Base-by-base conservation (phyloP, 1,140 invertebrate species). In the Pseudomyrmex pallidus region DNA sequence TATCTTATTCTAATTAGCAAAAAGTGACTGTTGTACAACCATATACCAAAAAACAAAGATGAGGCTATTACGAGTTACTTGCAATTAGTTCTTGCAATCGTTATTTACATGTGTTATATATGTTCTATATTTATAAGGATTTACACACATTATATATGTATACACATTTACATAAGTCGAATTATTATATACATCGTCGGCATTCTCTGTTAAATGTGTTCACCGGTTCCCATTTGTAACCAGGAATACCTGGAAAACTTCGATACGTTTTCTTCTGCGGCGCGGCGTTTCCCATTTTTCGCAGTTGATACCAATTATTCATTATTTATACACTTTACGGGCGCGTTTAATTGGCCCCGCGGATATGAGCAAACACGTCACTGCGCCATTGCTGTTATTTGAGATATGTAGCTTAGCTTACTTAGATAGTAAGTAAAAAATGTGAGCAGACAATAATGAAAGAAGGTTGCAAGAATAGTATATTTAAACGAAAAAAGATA, bases 401-500 rank as follows among this genome's bases (percentile, higher is more conserved):
- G 91, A 89, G 89, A 84, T 92, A 93, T 35, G 35, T 35, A 35
- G 35, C 35, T 35, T 35, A 35, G 35, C 35, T 35, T 35, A 35
- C 35, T 35, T 35, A 35, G 35, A 89, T 77, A 82, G 62, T 92
- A 93, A 92, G 90, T 93, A 90, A 92, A 35, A 35, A 35, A 94
- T 94, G 94, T 94, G 94, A 91, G 67, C 87, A 90, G 94, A 94
- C 94, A 94, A 94, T 94, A 94, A 94, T 85, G 85, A 90, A 88
- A 59, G 76, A 87, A 90, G 68, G 85, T 90, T 87, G 72, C 68
- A 87, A 90, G 74, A 89, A 90, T 90, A 84, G 66, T 48, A 89
- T 91, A 90, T 84, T 87, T 80, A 63, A 50, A 74, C 85, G 77
- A 86, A 76, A 62, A 85, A 50, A 63, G 54, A 52, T 82, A 87